Percentiles rank a stretch among this genome's conserved stretches.
phyloP scores from a whole-genome alignment of 2,888 invertebrate genomes.

The Amaurobius ferox region DNA sequence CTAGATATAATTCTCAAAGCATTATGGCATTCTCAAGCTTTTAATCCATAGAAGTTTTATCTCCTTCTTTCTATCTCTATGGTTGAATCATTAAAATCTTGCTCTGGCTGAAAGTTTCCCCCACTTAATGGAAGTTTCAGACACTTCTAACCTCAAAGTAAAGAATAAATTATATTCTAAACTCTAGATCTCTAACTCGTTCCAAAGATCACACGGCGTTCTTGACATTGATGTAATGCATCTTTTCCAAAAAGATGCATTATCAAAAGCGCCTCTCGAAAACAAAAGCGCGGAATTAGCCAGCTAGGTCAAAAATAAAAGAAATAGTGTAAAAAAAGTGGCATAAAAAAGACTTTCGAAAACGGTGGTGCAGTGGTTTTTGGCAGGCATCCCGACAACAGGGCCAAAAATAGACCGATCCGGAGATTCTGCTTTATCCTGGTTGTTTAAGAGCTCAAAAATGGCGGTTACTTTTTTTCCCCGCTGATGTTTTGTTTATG shows the following conservation, averaged over 20 bases:
- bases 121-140: no score
- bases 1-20: no score
- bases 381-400: constrained; percentile 38
- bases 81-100: no score
- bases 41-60: no score
- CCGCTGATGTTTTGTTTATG: constrained; percentile 49
- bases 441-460: not conserved
- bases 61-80: no score
- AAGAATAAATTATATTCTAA: no score
- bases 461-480: not conserved
- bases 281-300: constrained; percentile 19
- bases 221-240: not conserved
- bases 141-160: no score
- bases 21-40: no score
- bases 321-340: not conserved
- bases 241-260: not conserved
- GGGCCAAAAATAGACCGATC: constrained; percentile 52
- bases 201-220: not conserved
- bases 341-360: not conserved
- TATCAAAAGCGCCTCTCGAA: not conserved
- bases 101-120: no score
- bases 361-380: constrained; percentile 49
- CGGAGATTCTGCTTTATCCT: no score
- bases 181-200: no score
- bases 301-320: not conserved